phyloP scores from a whole-genome alignment of 2,888 invertebrate species.

The Phoenoteleia sp. region DNA sequence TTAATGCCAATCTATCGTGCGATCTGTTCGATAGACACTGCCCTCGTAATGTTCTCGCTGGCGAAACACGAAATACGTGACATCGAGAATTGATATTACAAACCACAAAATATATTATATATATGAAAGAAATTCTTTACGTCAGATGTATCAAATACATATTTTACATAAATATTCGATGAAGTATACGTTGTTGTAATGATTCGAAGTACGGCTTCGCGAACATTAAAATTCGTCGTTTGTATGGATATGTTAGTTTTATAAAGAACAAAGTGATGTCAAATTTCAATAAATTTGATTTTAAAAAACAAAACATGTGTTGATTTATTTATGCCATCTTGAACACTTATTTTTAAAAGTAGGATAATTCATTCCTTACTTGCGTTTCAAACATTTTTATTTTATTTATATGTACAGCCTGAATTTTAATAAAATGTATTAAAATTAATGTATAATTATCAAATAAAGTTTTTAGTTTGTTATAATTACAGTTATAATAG shows the following conservation, averaged over 20 bases:
- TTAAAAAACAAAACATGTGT: slow-evolving; percentile 22
- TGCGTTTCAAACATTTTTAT: too few relatives aligned
- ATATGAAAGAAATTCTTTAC: slow-evolving; percentile 60
- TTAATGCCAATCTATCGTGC: slow-evolving; percentile 72
- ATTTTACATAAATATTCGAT: slow-evolving; percentile 60
- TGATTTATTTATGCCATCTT: background rate
- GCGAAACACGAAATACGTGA: slow-evolving; percentile 68
- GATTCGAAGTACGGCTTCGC: slow-evolving; percentile 44
- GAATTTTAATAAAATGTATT: too few relatives aligned
- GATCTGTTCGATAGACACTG: slow-evolving; percentile 71
- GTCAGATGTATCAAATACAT: slow-evolving; percentile 63
- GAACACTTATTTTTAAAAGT: background rate
- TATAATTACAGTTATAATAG: too few relatives aligned
- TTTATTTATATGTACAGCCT: too few relatives aligned
- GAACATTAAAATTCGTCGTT: slow-evolving; percentile 28
- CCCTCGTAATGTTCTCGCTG: slow-evolving; percentile 71
- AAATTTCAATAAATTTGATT: slow-evolving; percentile 64
- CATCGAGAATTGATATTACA: slow-evolving; percentile 69
- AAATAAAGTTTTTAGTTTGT: too few relatives aligned
- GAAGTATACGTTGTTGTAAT: slow-evolving; percentile 55
- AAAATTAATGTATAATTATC: too few relatives aligned
- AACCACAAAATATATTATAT: slow-evolving; percentile 66
- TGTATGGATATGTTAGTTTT: slow-evolving; percentile 62
- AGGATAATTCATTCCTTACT: too few relatives aligned
- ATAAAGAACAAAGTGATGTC: slow-evolving; percentile 37